A percentile compares a stretch with the other conserved stretches of the same genome.
Evolutionary conservation across 2,797 vertebrate species (phyloP).

Genomic region (Rhinatrema bivittatum): DNA sequence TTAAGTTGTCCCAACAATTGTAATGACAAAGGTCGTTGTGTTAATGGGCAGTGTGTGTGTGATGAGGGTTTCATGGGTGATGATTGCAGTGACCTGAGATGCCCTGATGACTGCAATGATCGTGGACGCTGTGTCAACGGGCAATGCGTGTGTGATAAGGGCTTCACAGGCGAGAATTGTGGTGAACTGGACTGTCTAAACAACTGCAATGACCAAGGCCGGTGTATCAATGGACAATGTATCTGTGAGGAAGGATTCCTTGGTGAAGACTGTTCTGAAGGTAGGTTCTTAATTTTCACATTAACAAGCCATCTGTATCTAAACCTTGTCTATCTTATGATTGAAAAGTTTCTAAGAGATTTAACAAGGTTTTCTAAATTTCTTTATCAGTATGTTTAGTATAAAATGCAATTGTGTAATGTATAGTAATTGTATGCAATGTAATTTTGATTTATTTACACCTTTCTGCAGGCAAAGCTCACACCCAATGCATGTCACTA

Average conservation of each 20-base stretch:
- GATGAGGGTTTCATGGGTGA: slow-evolving; percentile 71
- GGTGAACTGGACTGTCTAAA: slow-evolving; percentile 71
- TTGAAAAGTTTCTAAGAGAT: rapidly evolving
- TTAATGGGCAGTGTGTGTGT: slow-evolving; percentile 79
- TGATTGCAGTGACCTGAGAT: slow-evolving; percentile 76
- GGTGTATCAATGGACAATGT: slow-evolving; percentile 72
- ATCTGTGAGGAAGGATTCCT: slow-evolving; percentile 70
- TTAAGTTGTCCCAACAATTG: slow-evolving; percentile 77
- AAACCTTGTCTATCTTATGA: not conserved
- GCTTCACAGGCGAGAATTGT: slow-evolving; percentile 74
- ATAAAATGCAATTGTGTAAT: no score
- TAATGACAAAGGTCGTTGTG: slow-evolving; percentile 65
- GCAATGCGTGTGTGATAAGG: slow-evolving; percentile 80
- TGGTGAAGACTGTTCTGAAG: slow-evolving; percentile 72
- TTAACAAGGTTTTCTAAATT: no score
- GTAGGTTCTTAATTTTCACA: slow-evolving; percentile 32
- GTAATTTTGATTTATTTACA: no score
- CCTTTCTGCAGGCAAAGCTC: no score
- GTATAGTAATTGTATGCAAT: no score
- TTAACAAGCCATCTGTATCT: rapidly evolving
- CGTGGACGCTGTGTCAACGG: slow-evolving; percentile 76
- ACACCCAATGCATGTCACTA: no score
- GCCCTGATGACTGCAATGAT: slow-evolving; percentile 73
- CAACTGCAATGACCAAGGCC: slow-evolving; percentile 51
- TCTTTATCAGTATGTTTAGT: rapidly evolving